Conservation (phyloP, 2,888 invertebrate species). For the Nemotelus nigrinus region DNA sequence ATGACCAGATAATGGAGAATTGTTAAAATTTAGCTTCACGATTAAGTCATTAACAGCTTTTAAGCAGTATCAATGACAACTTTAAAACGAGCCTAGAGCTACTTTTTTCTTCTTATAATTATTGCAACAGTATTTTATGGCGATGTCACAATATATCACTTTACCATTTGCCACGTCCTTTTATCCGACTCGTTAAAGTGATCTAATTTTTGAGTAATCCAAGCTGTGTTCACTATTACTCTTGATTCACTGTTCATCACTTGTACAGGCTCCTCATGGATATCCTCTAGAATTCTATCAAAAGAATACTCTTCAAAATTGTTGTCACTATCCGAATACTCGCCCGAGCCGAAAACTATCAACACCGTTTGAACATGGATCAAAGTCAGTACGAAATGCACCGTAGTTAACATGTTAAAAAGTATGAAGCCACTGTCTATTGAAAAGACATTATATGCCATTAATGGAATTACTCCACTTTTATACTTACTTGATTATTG, state of each 20-base stretch:
- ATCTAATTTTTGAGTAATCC: constrained; percentile 68
- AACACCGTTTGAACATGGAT: too few species aligned
- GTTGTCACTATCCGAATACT: neutral
- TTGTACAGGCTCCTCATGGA: constrained; percentile 65
- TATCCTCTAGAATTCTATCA: constrained; percentile 55
- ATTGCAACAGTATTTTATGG: too few species aligned
- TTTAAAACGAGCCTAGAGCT: neutral
- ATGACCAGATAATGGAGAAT: too few species aligned
- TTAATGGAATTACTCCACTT: too few species aligned
- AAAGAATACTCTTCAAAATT: constrained; percentile 50
- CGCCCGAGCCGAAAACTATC: neutral
- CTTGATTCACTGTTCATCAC: constrained; percentile 31
- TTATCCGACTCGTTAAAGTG: constrained; percentile 69
- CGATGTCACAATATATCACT: neutral
- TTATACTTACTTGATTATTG: too few species aligned
- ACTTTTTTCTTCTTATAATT: neutral
- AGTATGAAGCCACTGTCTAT: too few species aligned
- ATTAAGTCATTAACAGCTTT: too few species aligned
- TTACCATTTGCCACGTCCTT: constrained; percentile 68
- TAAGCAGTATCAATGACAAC: too few species aligned
- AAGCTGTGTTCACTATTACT: neutral
- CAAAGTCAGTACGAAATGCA: too few species aligned
- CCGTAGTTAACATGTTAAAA: too few species aligned
- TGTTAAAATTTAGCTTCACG: too few species aligned
- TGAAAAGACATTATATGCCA: too few species aligned